Evolutionary conservation across 2,888 invertebrate genomes (phyloP).

Genomic region (Apeira syringaria): DNA sequence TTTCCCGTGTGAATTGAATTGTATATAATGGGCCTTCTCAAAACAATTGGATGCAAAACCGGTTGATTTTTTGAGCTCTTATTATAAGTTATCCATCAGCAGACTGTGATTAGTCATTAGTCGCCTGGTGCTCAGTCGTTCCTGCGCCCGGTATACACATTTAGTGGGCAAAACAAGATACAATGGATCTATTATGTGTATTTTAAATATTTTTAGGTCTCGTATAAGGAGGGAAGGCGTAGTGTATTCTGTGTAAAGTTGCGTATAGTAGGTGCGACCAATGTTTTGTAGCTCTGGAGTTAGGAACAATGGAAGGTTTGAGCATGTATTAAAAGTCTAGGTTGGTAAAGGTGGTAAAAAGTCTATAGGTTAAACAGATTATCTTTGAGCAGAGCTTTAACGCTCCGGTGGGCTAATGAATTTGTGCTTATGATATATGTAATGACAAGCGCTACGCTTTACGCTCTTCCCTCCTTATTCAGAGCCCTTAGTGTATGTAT

Average conservation of each 20-base stretch:
- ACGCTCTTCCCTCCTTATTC: constrained; percentile 1
- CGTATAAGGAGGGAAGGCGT: constrained; percentile 1
- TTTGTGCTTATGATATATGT: no score
- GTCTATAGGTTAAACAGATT: no score
- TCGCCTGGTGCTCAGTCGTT: constrained; percentile 9
- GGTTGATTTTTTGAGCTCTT: constrained; percentile 1
- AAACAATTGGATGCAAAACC: not conserved
- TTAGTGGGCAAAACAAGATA: not conserved
- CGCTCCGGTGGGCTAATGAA: no score
- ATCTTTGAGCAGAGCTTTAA: no score
- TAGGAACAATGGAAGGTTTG: no score
- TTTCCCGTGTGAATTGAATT: no score
- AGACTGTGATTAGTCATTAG: not conserved
- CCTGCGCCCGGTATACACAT: not conserved
- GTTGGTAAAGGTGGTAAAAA: no score
- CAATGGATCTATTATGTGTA: constrained; percentile 2
- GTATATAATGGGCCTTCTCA: no score
- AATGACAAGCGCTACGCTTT: not conserved
- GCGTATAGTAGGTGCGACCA: no score
- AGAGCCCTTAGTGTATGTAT: constrained; percentile 3
- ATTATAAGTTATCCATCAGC: not conserved
- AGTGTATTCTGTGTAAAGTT: not conserved
- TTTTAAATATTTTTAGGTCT: not conserved
- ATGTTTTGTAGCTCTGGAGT: no score
- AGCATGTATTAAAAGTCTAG: no score